Conservation (phyloP, 2,797 vertebrate genomes). For the Decapterus maruadsi region DNA sequence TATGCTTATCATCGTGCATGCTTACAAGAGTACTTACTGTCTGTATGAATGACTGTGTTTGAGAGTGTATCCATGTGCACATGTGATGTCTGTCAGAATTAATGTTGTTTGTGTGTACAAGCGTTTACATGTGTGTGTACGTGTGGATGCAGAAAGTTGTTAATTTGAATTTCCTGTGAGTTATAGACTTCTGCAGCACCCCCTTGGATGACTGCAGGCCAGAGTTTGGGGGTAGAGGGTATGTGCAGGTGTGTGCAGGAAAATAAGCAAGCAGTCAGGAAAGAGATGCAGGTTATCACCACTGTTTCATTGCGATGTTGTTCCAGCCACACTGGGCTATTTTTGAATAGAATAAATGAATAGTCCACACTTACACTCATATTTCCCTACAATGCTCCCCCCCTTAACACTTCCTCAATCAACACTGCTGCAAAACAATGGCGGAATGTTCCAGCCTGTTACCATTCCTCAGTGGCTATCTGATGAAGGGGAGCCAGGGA, state of each 20-base stretch:
- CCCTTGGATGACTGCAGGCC: background rate
- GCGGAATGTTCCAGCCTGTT: conserved; percentile 84
- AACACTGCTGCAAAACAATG: conserved; percentile 82
- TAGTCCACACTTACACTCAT: conserved; percentile 36
- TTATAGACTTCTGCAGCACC: conserved; percentile 4
- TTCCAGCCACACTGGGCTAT: conserved; percentile 5
- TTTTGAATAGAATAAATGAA: conserved; percentile 16
- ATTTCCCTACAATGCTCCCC: conserved; percentile 32
- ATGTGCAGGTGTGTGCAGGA: conserved; percentile 15
- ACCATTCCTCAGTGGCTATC: conserved; percentile 85
- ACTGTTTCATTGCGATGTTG: conserved; percentile 22
- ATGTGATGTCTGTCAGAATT: conserved; percentile 20
- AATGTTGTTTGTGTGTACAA: background rate
- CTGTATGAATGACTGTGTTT: conserved; percentile 20
- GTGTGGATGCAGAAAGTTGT: background rate
- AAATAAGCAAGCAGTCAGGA: conserved; percentile 2
- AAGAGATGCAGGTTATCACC: conserved; percentile 34
- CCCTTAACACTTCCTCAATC: conserved; percentile 74
- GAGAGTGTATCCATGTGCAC: background rate
- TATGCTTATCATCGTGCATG: conserved; percentile 35
- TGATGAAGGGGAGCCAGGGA: conserved; percentile 93
- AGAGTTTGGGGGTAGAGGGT: background rate
- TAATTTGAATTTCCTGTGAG: background rate
- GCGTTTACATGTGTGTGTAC: background rate
- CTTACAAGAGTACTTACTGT: conserved; percentile 13